Base-by-base conservation (phyloP, 2,113 vertebrate species). In the Noctilio leporinus region DNA sequence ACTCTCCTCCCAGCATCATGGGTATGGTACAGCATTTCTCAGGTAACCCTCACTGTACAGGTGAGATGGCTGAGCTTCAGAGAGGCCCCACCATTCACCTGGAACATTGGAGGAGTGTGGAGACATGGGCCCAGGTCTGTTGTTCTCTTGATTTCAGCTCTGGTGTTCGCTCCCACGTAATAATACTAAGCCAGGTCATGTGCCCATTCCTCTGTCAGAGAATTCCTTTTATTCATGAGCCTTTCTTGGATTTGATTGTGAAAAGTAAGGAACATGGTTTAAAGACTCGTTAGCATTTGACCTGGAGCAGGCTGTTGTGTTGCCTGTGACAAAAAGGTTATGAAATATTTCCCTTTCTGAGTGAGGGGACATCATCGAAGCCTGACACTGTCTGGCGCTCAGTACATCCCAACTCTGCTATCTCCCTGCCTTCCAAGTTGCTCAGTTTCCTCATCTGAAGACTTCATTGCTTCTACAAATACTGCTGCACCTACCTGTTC, bases 21-120 rank as follows among this genome's bases (percentile, higher is more conserved):
- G 4, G 7, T 4, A 8, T 33, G 30, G 12, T 7, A 0, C 14
- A 33, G 28, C 5, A 30, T 45, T 92, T 84, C 72, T 64, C 38
- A 59, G 55, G 33, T 24, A 2, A 30, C 20, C 14, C 20, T 43
- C 53, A 12, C 35, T 49, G 59, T 35, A 28, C 35, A 17, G 55
- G 7, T 5, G 59, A 3, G 2, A 1, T 14, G 40, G 24, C n/a
- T 59, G 9, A 81, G 47, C 9, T 30, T 47, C 33, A 38, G 16
- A 20, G 45, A 43, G 33, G 11, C 10, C 47, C 24, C 0, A 0
- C 28, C 1, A 0, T 40, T 55, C 26, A 47, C 0, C 9, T 0
- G 4, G 26, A 55, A 38, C 65, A 70, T 2, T 35, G 30, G 80
- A 20, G 30, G 57, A 26, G 3, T 64, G 55, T 64, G 55, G 43